Conservation (phyloP, 2,797 vertebrate species). For the Brotula barbata region DNA sequence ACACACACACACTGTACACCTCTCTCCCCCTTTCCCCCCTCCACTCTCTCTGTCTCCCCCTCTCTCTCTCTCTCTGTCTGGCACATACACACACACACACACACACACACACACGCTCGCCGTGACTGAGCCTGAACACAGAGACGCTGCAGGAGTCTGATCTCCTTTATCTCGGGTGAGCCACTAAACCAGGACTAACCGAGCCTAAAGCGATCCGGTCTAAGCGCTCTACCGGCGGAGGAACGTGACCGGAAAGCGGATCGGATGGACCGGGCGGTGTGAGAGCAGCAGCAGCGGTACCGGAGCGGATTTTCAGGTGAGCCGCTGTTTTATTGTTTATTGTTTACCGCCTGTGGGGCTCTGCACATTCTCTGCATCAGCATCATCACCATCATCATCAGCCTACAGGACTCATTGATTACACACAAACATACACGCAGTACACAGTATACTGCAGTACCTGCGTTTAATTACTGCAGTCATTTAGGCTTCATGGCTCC, state of each 20-base stretch:
- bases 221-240: not conserved
- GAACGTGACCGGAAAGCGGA: not conserved
- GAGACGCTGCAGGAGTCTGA: not conserved
- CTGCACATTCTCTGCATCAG: too few relatives aligned
- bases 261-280: not conserved
- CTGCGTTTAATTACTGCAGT: not conserved
- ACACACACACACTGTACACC: too few relatives aligned
- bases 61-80: too few relatives aligned
- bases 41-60: too few relatives aligned
- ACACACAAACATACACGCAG: too few relatives aligned
- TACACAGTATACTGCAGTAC: too few relatives aligned
- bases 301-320: not conserved
- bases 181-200: not conserved
- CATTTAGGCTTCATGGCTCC: not conserved
- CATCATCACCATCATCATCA: too few relatives aligned
- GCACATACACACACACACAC: conserved; percentile 15
- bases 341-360: too few relatives aligned
- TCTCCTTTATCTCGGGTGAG: not conserved
- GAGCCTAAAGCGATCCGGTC: not conserved
- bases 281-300: not conserved
- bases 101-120: conserved; percentile 21
- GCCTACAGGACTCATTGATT: too few relatives aligned
- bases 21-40: too few relatives aligned
- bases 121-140: not conserved
- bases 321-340: not conserved